Base-by-base conservation (phyloP, 2,797 vertebrate genomes). In the Macrochelys suwanniensis region DNA sequence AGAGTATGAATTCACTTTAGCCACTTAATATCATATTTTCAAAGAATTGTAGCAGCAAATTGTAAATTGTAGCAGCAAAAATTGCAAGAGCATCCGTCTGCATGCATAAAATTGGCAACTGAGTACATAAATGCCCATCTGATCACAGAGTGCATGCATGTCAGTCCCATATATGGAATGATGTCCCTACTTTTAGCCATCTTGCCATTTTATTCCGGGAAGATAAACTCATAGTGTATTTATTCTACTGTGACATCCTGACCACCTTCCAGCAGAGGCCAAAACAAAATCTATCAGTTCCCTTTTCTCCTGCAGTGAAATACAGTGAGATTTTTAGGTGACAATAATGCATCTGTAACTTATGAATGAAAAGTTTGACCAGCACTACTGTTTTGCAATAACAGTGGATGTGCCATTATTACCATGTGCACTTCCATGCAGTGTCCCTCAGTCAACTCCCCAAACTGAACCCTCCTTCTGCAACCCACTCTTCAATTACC, bases 11-110 rank as follows among this genome's bases (percentile, higher is more conserved):
- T 93, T 94, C 85, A 92, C 94, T 93, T 95, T 28, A 0, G 31
- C 71, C 61, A 90, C 93, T 93, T 77, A 33, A 79, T 83, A 85
- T 56, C 37, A 89, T 57, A 50, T 88, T 95, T 96, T 88, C 6
- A 0, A 84, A 93, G 88, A 11, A 80, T 42, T 42, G 37, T 42
- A 42, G 37, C 37, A 42, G 37, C 37, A 81, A 61, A 89, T 87
- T 87, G 88, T 47, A 45, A 89, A 92, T n/a, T 68, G n/a, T 21
- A 95, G 45, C 45, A 74, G 31, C 8, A 68, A 68, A 68, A 11
- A 65, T 89, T 93, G 68, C 87, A 94, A 89, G 90, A 78, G 28
- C 2, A 12, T 82, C 74, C 82, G 33, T 16, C 87, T 74, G 80
- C 82, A 68, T 33, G 81, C 8, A 79, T 26, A 87, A 25, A 84